Conservation (phyloP, 1,140 invertebrate species). For the Drosophila varians region DNA sequence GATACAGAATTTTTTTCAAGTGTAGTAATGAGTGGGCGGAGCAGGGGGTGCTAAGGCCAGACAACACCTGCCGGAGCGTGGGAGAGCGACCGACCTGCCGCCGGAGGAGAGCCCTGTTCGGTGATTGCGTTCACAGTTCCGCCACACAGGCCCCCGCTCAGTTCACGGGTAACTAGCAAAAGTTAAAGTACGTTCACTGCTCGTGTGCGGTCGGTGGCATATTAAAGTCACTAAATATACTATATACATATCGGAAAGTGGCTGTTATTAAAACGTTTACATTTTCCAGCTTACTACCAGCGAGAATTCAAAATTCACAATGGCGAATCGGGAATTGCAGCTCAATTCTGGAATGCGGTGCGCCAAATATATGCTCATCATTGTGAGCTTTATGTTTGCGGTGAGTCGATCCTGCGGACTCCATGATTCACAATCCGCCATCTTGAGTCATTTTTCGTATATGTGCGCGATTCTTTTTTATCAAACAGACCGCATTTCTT, state of each 20-base stretch:
- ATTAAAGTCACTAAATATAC: slow-evolving; percentile 32
- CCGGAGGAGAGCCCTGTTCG: slow-evolving; percentile 4
- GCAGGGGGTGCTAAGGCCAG: slow-evolving; percentile 9
- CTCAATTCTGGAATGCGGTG: slow-evolving; percentile 90
- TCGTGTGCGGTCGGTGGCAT: slow-evolving; percentile 9
- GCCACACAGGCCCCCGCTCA: slow-evolving; percentile 50
- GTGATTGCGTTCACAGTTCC: slow-evolving; percentile 58
- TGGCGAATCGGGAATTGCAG: slow-evolving; percentile 75
- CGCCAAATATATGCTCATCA: slow-evolving; percentile 93
- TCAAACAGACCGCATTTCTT: slow-evolving; percentile 22
- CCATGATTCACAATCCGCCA: slow-evolving; percentile 41
- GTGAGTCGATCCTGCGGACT: slow-evolving; percentile 86
- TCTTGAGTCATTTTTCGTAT: slow-evolving; percentile 37
- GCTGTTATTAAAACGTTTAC: slow-evolving; percentile 26
- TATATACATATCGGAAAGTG: slow-evolving; percentile 34
- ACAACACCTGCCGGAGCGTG: slow-evolving; percentile 21
- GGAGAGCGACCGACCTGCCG: slow-evolving; percentile 4
- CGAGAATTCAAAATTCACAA: slow-evolving; percentile 30
- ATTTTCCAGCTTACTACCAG: slow-evolving; percentile 25
- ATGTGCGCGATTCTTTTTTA: slow-evolving; percentile 20
- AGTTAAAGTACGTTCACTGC: slow-evolving; percentile 64
- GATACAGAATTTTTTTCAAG: background rate
- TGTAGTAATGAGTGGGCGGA: slow-evolving; percentile 10
- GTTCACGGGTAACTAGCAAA: slow-evolving; percentile 70
- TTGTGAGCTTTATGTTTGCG: slow-evolving; percentile 93